Evolutionary conservation across 2,113 vertebrate genomes (phyloP), one percentile per base, ranked within the genome.

Genomic region (Lota lota): DNA sequence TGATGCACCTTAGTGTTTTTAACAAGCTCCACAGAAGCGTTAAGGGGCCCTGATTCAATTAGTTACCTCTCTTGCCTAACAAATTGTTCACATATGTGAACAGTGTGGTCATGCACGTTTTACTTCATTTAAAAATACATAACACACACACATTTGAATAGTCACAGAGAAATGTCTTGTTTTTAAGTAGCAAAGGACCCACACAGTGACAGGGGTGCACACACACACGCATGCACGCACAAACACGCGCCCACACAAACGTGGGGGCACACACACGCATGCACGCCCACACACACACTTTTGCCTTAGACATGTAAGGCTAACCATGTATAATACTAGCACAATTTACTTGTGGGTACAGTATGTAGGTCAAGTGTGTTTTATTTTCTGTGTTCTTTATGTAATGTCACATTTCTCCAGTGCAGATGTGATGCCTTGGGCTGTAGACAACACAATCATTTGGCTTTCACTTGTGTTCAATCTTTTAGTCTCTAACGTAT

Each of bases 1-100:
- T 86, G 87, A 86, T 77, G 79, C 40, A 47, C 81, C 66, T 77
- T 65, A 53, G 75, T 71, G 66, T 85, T 84, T n/a, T 77, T 67
- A 77, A 77, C 70, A 69, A 75, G 71, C 69, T 81, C 78, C 73
- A 84, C 67, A 78, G 67, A 51, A 79, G 83, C 74, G 59, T 84
- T 47, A 67, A 89, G 81, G 79, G 70, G 75, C 67, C 79, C 79
- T 51, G 54, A 81, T 82, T 84, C 82, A 69, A 70, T 82, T 73
- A 82, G 78, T 70, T 76, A 72, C 60, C 20, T 68, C 61, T 82
- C 73, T 72, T 68, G 67, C 69, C 75, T 77, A 72, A 70, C 61
- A 77, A 3, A 66, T 77, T 56, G 10, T 28, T 54, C 54, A 10
- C 70, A 61, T 2, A 47, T 11, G 10, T 2, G 40, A 8, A 47